These are phyloP conservation scores for Cantharis rufa DNA, from an alignment of 2,888 invertebrate species.

Conservation along the genomic window DNA sequence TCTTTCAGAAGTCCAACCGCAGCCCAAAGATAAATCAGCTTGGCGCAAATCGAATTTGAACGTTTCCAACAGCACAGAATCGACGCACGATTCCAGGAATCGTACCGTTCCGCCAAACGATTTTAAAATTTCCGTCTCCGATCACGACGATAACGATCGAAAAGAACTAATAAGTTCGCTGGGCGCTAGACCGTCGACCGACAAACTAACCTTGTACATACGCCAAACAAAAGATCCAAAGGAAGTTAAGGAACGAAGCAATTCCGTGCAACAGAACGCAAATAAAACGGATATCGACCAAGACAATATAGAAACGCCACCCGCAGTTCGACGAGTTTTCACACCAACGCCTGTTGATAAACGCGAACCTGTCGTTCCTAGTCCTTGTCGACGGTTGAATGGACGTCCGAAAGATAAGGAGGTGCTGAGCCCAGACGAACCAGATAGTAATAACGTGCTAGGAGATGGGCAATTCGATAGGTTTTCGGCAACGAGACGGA, in stretches of 20 bases:
- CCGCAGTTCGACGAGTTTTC: conserved; percentile 73
- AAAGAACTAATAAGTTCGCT: conserved; percentile 62
- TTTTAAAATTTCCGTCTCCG: conserved; percentile 57
- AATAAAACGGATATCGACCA: conserved; percentile 85
- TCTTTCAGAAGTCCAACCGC: conserved; percentile 43
- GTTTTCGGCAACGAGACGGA: conserved; percentile 79
- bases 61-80: conserved; percentile 66
- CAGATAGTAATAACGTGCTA: conserved; percentile 59
- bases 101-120: conserved; percentile 59
- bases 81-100: conserved; percentile 64
- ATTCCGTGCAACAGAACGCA: conserved; percentile 48
- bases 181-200: conserved; percentile 58
- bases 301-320: conserved; percentile 89
- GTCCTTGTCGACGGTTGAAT: conserved; percentile 63
- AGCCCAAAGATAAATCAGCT: conserved; percentile 75
- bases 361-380: conserved; percentile 54
- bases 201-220: conserved; percentile 65
- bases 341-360: conserved; percentile 66
- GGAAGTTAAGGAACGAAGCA: conserved; percentile 29
- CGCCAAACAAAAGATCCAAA: conserved; percentile 55
- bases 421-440: conserved; percentile 47
- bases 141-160: conserved; percentile 56
- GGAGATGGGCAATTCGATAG: conserved; percentile 84
- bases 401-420: conserved; percentile 41
- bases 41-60: conserved; percentile 75